These are phyloP conservation scores for Lagopus muta DNA, from an alignment of 2,113 vertebrate species.

Conservation along the genomic window DNA sequence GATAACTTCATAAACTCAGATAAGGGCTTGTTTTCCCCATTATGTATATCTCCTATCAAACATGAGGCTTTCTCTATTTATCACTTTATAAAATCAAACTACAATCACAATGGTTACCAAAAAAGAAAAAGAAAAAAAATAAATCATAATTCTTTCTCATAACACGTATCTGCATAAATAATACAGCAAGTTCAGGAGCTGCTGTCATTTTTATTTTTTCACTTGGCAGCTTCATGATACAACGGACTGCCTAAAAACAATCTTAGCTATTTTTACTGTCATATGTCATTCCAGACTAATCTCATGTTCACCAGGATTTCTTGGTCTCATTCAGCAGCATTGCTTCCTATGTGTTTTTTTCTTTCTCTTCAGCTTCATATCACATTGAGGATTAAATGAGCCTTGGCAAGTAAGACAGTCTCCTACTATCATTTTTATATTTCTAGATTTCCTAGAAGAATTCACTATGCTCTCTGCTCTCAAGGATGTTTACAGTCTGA, in stretches of 20 bases:
- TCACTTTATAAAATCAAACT: not conserved
- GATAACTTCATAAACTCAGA: not conserved
- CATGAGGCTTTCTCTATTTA: not conserved
- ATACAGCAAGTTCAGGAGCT: not conserved
- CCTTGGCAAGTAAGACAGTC: conserved; percentile 7
- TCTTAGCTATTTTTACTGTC: not conserved
- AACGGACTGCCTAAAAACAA: not conserved
- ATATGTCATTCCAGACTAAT: conserved; percentile 2
- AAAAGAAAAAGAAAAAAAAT: not conserved
- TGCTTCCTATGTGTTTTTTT: conserved; percentile 10
- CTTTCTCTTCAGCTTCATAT: conserved; percentile 17
- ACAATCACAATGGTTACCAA: not conserved
- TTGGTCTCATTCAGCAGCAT: conserved; percentile 12
- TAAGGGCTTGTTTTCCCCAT: not conserved
- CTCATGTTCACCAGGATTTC: not conserved
- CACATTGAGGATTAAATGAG: conserved; percentile 28
- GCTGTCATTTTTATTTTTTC: not conserved
- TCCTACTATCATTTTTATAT: not conserved
- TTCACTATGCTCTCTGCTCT: not conserved
- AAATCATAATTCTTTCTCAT: not conserved
- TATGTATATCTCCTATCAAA: not conserved
- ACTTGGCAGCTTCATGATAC: not conserved
- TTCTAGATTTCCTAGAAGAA: conserved; percentile 9
- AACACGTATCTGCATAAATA: not conserved
- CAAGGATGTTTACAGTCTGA: not conserved